Evolutionary conservation across 2,113 vertebrate genomes (phyloP).

Genomic region (Crocuta crocuta): DNA sequence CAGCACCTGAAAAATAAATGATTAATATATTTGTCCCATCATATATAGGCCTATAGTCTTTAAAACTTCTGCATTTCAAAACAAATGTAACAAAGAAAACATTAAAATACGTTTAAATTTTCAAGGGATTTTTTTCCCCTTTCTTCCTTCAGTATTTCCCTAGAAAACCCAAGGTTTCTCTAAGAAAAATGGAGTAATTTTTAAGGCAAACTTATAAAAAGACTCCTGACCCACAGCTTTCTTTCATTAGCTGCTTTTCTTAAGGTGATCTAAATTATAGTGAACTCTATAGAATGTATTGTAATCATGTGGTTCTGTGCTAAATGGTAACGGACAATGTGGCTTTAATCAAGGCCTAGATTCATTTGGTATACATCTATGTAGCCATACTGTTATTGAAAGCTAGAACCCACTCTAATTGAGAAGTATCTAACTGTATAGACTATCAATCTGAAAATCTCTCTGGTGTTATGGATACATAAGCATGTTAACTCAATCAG

Average conservation of each 20-base stretch:
- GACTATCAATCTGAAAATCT: background rate
- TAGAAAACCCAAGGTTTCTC: background rate
- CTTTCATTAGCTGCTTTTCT: constrained; percentile 5
- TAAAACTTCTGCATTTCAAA: constrained; percentile 6
- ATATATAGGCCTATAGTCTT: background rate
- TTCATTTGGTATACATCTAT: background rate
- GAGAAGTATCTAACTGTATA: background rate
- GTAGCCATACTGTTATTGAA: background rate
- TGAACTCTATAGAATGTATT: background rate
- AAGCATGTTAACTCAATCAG: background rate
- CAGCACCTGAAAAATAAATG: background rate
- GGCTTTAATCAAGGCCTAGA: background rate
- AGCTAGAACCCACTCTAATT: background rate
- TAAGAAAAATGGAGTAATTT: background rate
- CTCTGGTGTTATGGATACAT: background rate
- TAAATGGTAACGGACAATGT: background rate
- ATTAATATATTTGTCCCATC: background rate
- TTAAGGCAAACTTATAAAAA: background rate
- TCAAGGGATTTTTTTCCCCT: background rate
- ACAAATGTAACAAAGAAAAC: constrained; percentile 37
- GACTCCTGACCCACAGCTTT: background rate
- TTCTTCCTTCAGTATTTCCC: background rate
- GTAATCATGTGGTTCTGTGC: background rate
- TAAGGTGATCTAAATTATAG: constrained; percentile 21
- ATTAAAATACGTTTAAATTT: constrained; percentile 42